These are phyloP conservation scores for Montipora foliosa DNA, from an alignment of 64 coral and sea anemone genomes.

Conservation along the genomic window DNA sequence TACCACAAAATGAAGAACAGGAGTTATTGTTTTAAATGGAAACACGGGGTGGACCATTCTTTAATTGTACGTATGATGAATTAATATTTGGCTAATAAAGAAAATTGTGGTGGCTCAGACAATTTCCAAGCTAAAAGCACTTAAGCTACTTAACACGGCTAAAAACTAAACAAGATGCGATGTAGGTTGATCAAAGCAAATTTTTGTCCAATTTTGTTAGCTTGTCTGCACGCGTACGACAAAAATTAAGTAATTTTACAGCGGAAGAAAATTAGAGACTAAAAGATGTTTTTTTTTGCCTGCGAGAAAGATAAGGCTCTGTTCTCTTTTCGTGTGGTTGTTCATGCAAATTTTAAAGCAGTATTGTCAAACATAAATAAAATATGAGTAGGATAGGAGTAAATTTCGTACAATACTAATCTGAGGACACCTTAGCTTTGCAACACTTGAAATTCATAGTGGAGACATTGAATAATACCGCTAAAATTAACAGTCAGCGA, in stretches of 20 bases:
- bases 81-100: slow-evolving; percentile 56
- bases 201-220: not conserved
- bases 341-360: slow-evolving; percentile 20
- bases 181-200: slow-evolving; percentile 17
- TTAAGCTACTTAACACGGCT: slow-evolving; percentile 60
- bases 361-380: not conserved
- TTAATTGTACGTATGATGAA: slow-evolving; percentile 23
- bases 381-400: not conserved
- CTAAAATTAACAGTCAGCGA: not conserved
- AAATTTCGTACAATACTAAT: not conserved
- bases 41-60: slow-evolving; percentile 5
- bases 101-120: slow-evolving; percentile 43
- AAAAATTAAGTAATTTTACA: not conserved
- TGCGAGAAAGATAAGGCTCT: not conserved
- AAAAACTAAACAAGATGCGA: slow-evolving; percentile 54
- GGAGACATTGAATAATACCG: not conserved
- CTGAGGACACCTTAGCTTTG: too few relatives aligned
- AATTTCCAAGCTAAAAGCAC: slow-evolving; percentile 54
- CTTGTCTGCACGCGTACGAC: not conserved
- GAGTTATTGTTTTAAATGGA: slow-evolving; percentile 39
- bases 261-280: slow-evolving; percentile 14
- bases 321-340: not conserved
- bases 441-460: too few relatives aligned
- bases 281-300: not conserved
- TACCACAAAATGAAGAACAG: slow-evolving; percentile 27